Percentiles rank a stretch among this genome's conserved stretches.
Evolutionary conservation across 2,888 invertebrate genomes (phyloP).

Genomic region (Omphaloscelis lunosa): DNA sequence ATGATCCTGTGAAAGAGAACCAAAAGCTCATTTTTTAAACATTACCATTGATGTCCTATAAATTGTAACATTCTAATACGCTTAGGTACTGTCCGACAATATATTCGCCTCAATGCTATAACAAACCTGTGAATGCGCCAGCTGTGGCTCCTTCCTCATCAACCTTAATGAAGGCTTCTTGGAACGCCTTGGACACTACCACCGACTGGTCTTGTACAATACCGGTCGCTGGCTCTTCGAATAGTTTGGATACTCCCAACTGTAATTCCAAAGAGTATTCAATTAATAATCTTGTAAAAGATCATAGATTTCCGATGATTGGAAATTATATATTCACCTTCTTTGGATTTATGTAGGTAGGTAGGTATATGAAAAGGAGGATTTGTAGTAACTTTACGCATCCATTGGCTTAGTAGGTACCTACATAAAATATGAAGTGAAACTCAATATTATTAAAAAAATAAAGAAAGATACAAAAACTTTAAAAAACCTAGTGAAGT

Average conservation of each 20-base stretch:
- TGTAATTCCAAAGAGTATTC: slow-evolving; percentile 43
- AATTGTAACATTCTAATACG: not conserved
- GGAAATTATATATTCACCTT: not conserved
- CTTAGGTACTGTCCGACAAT: not conserved
- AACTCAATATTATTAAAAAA: not conserved
- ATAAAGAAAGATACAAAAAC: not conserved
- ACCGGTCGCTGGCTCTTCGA: slow-evolving; percentile 70
- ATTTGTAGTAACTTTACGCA: not conserved
- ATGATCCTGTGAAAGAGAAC: slow-evolving; percentile 47
- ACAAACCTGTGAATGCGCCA: slow-evolving; percentile 93
- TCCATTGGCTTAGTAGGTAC: not conserved
- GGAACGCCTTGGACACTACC: slow-evolving; percentile 92
- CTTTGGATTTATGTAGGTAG: not conserved
- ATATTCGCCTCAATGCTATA: slow-evolving; percentile 24
- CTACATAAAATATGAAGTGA: not conserved
- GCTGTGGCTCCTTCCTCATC: slow-evolving; percentile 96
- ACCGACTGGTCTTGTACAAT: slow-evolving; percentile 70
- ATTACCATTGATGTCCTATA: not conserved
- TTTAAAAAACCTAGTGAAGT: slow-evolving; percentile 49
- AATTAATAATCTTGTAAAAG: not conserved
- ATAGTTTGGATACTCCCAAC: slow-evolving; percentile 76
- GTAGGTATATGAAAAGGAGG: not conserved
- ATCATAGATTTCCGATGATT: slow-evolving; percentile 6
- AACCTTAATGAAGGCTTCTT: slow-evolving; percentile 95
- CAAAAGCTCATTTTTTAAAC: not conserved